Evolutionary conservation across 2,888 invertebrate species (phyloP).

Genomic region (Aethes cnicana): DNA sequence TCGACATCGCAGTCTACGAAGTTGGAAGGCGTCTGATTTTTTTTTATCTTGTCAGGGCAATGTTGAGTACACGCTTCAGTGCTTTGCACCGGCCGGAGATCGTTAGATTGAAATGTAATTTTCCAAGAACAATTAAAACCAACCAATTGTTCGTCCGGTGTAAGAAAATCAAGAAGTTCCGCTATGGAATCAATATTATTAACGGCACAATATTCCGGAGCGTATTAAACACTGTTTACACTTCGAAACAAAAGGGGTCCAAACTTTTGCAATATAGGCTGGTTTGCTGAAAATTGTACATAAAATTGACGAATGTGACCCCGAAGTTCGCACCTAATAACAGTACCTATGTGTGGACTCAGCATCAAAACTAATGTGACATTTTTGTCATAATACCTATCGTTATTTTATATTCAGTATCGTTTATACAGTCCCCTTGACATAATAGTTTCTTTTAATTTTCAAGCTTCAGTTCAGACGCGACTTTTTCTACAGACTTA

Average conservation of each 20-base stretch:
- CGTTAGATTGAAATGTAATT: not conserved
- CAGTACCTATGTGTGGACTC: too few species aligned
- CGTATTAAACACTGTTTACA: slow-evolving; percentile 11
- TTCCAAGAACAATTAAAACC: slow-evolving; percentile 1
- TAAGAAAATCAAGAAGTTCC: slow-evolving; percentile 3
- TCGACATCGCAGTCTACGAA: too few species aligned
- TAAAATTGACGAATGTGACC: not conserved
- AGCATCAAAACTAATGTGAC: too few species aligned
- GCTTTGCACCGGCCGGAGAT: not conserved
- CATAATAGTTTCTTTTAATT: too few species aligned
- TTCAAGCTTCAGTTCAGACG: too few species aligned
- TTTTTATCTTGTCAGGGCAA: too few species aligned
- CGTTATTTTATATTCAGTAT: too few species aligned
- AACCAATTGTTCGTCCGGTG: not conserved
- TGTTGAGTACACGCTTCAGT: not conserved
- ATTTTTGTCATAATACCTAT: too few species aligned
- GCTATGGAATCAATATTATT: slow-evolving; percentile 2
- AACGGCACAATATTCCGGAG: not conserved
- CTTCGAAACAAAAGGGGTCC: slow-evolving; percentile 7
- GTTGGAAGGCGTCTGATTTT: too few species aligned
- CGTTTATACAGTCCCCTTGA: too few species aligned
- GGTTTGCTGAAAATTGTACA: not conserved
- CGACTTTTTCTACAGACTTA: too few species aligned
- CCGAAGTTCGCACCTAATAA: not conserved
- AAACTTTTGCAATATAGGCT: slow-evolving; percentile 9